phyloP scores from a whole-genome alignment of 2,888 invertebrate genomes.

The Saturnia japonica region DNA sequence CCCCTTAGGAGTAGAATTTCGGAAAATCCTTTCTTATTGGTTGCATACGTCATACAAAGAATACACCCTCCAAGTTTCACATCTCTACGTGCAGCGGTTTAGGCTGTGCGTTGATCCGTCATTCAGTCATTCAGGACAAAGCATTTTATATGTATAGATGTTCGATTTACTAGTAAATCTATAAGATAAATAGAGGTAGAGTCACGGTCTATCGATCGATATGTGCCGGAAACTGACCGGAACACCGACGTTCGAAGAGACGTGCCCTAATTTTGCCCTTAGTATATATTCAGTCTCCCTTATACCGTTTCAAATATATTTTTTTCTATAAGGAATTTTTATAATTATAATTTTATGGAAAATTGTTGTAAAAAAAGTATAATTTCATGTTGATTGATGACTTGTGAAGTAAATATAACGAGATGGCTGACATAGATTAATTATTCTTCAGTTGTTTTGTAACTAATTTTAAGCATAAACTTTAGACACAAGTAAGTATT shows the following conservation, averaged over 20 bases:
- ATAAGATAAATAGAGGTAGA: slow-evolving; percentile 66
- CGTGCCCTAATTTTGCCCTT: slow-evolving; percentile 28
- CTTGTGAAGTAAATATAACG: not conserved
- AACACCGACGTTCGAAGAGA: slow-evolving; percentile 38
- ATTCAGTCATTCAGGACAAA: too few species aligned
- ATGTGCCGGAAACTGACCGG: slow-evolving; percentile 60
- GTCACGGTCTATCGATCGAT: slow-evolving; percentile 60
- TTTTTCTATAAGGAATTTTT: not conserved
- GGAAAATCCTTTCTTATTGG: too few species aligned
- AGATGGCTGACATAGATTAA: too few species aligned
- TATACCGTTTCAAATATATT: not conserved
- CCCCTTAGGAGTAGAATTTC: too few species aligned
- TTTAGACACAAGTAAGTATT: too few species aligned
- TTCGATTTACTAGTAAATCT: slow-evolving; percentile 39
- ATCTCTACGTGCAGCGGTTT: too few species aligned
- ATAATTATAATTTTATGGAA: not conserved
- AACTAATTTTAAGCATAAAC: too few species aligned
- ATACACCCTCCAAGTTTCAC: too few species aligned
- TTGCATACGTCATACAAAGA: too few species aligned
- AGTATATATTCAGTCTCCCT: slow-evolving; percentile 12
- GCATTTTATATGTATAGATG: not conserved
- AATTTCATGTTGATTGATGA: not conserved
- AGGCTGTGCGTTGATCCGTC: too few species aligned
- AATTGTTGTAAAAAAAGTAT: not conserved
- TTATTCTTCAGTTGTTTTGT: too few species aligned